Base-by-base conservation (phyloP, 2,888 invertebrate species). In the Xestia c-nigrum region DNA sequence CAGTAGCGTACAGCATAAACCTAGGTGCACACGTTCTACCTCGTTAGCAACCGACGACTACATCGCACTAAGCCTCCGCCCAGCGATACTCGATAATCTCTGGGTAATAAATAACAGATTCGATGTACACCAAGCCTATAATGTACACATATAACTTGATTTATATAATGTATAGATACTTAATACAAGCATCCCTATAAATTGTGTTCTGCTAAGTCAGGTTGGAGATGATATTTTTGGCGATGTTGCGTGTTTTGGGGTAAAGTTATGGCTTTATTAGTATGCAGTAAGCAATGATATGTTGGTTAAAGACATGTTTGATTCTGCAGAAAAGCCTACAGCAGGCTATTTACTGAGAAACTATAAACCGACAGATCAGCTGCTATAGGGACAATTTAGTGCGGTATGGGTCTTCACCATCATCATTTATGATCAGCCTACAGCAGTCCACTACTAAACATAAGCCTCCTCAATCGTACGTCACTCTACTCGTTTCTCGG, bases 11-110 rank as follows among this genome's bases (percentile, higher is more conserved):
- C 16, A 68, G 40, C 40, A 83, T 79, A 74, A 38, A 79, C 7
- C 71, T 64, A 43, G 59, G 57, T 72, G 50, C 69, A 76, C 67
- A 76, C 85, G 64, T 73, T 66, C 59, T 12, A 74, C 43, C 82
- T 88, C 88, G 88, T 87, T 84, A 88, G 80, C 74, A 21, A 63
- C 43, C 50, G 52, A 72, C 80, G 75, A 64, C 57, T 74, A 75
- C 59, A 76, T 63, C 59, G 72, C 52, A 69, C 73, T 85, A 74
- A 85, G 75, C 85, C 66, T 64, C 63, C 61, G 55, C 64, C 50
- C 50, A 52, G 7, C 76, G 71, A 78, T 83, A 71, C 74, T 72
- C 74, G 85, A 76, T 87, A 80, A 85, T 83, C 83, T 74, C 40
- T 24, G 59, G 61, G 81, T 40, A 72, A 81, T 83, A 83, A 83